These are phyloP conservation scores for Falco rusticolus DNA, from an alignment of 2,797 vertebrate genomes.

Conservation along the genomic window DNA sequence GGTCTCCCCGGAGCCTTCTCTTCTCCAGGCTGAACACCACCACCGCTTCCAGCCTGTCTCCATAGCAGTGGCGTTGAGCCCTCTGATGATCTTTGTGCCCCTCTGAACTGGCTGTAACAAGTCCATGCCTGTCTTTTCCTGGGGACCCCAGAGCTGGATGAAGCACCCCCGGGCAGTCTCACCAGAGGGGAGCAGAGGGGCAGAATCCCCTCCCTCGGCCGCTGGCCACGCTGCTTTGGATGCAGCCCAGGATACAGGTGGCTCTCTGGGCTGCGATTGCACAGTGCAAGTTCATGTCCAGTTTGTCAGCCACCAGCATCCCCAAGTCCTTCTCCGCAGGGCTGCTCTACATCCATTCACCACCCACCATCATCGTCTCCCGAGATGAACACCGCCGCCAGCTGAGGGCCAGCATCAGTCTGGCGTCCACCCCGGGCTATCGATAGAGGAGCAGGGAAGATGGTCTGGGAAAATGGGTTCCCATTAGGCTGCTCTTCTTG, in stretches of 20 bases:
- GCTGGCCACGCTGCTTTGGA: neutral
- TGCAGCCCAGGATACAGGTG: neutral
- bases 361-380: neutral
- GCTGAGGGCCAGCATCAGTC: neutral
- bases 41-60: neutral
- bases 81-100: neutral
- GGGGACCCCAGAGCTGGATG: neutral
- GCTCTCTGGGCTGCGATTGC: neutral
- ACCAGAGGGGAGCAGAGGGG: neutral
- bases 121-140: neutral
- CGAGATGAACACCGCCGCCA: neutral
- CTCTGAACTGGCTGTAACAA: neutral
- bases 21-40: neutral
- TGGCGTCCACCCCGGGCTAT: neutral
- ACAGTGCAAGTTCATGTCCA: neutral
- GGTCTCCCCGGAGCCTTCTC: neutral
- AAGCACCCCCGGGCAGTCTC: neutral
- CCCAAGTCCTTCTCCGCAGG: neutral
- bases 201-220: neutral
- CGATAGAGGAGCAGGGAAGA: neutral
- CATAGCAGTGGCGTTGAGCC: neutral
- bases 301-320: neutral
- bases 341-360: neutral
- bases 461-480: neutral
- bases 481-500: neutral